Conservation (phyloP, 2,113 vertebrate species). For the Dipodomys spectabilis region DNA sequence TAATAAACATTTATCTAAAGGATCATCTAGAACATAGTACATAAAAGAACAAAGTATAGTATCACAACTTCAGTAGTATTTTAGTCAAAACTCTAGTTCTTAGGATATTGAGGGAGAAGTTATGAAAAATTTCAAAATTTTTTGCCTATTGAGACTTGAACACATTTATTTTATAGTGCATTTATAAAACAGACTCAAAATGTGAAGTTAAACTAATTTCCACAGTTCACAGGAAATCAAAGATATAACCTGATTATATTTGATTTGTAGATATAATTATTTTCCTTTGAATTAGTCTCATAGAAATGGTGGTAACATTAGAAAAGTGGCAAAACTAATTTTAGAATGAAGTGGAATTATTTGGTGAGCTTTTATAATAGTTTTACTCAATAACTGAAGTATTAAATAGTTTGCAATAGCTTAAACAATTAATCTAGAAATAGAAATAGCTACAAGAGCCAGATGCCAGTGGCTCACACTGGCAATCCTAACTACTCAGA, state of each 20-base stretch:
- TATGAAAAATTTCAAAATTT: not conserved
- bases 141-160: not conserved
- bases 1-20: constrained; percentile 23
- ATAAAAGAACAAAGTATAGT: constrained; percentile 8
- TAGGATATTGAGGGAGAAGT: not conserved
- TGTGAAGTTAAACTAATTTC: constrained; percentile 33
- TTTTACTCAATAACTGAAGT: constrained; percentile 19
- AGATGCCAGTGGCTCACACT: no score
- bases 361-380: not conserved
- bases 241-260: constrained; percentile 14
- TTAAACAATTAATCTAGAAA: not conserved
- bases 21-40: not conserved
- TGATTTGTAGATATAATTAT: constrained; percentile 16
- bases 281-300: constrained; percentile 44
- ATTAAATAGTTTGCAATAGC: not conserved
- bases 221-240: not conserved
- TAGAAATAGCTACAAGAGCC: no score
- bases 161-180: constrained; percentile 6
- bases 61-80: not conserved
- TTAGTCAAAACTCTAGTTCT: not conserved
- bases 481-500: no score
- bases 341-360: not conserved
- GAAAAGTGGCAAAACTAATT: not conserved
- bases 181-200: constrained; percentile 53
- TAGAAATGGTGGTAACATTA: not conserved